A percentile compares a stretch with the other conserved stretches of the same genome.
Evolutionary conservation across 2,113 vertebrate genomes (phyloP).

Genomic region (Cryptomyrus ogoouensis): DNA sequence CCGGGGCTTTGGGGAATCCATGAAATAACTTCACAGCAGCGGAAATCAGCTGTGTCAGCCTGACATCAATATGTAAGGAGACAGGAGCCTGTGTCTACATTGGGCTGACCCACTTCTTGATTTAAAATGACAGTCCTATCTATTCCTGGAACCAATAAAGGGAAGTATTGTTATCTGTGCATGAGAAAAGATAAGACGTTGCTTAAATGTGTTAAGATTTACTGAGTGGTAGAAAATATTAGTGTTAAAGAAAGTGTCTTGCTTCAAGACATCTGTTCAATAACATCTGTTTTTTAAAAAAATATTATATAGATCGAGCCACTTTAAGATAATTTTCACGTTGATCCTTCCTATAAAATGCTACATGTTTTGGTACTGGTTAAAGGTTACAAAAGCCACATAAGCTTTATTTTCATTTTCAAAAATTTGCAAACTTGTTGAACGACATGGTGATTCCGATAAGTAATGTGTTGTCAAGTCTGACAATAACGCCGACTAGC

Average conservation of each 20-base stretch:
- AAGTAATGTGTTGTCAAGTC: background rate
- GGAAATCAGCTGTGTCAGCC: background rate
- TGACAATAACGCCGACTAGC: background rate
- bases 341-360: background rate
- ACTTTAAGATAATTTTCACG: background rate
- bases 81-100: background rate
- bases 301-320: background rate
- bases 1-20: background rate
- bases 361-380: background rate
- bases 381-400: background rate
- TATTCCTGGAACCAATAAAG: background rate
- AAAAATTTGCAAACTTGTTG: constrained; percentile 12
- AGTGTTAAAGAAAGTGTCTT: background rate
- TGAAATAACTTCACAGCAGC: background rate
- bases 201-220: background rate
- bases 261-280: background rate
- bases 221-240: background rate
- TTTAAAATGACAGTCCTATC: background rate
- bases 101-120: background rate
- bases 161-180: background rate
- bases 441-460: background rate
- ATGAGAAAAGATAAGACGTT: background rate
- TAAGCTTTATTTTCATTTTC: background rate
- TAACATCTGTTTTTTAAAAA: background rate
- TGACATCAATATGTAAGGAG: background rate